Percentiles rank a stretch among this genome's conserved stretches.
These are phyloP conservation scores for Vidua chalybeata DNA, from an alignment of 2,113 vertebrate species.

Conservation along the genomic window DNA sequence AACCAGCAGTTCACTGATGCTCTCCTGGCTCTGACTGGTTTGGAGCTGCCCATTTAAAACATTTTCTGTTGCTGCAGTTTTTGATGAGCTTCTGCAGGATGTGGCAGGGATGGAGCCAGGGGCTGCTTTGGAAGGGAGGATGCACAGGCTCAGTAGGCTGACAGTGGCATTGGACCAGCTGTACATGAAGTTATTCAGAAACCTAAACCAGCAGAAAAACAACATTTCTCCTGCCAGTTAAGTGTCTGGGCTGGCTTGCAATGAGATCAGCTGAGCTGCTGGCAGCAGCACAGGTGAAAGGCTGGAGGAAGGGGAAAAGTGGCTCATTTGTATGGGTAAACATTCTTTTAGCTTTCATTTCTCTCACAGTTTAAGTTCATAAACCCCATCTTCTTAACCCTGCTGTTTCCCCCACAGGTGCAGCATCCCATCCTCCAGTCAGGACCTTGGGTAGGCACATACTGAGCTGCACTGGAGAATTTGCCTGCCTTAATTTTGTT, in stretches of 20 bases:
- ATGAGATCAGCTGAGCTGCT: background rate
- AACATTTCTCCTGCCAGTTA: background rate
- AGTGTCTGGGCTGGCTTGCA: background rate
- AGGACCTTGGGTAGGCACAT: background rate
- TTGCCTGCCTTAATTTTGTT: background rate
- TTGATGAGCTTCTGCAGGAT: background rate
- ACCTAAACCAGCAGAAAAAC: background rate
- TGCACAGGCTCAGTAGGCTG: background rate
- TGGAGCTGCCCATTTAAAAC: background rate
- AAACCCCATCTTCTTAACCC: background rate
- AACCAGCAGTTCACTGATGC: background rate
- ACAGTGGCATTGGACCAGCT: background rate
- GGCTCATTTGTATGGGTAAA: background rate
- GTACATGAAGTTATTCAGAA: background rate
- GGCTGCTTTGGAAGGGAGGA: background rate
- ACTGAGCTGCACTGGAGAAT: background rate
- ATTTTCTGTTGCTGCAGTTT: background rate
- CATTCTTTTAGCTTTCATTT: background rate
- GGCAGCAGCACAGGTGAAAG: background rate
- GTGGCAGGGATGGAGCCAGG: background rate
- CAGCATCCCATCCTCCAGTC: background rate
- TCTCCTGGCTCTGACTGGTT: background rate
- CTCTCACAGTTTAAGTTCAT: background rate
- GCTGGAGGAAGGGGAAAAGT: background rate
- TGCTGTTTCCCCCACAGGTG: background rate